Base-by-base conservation (phyloP, 2,113 vertebrate species). In the Phrynosoma blainvillii region DNA sequence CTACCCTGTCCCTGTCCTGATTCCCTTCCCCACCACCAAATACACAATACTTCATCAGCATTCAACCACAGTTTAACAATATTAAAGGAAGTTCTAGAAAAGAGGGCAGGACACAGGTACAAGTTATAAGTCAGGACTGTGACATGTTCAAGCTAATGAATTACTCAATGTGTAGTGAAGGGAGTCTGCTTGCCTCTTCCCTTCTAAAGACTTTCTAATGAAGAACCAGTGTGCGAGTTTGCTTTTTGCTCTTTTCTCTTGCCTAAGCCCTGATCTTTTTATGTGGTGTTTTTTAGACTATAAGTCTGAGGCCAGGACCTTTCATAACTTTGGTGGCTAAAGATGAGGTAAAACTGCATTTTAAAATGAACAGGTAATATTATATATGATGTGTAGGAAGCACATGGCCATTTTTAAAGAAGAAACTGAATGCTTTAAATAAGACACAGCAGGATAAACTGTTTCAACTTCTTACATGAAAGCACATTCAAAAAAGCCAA, bases 401-500 rank as follows among this genome's bases (percentile, higher is more conserved):
- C 36, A 2, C 23, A 40, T 76, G 62, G 25, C 27, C 14, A 30
- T 1, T 16, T 56, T 79, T n/a, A 1, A 9, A 0, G 21, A 85
- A 16, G 13, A 21, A 1, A 13, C 0, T 10, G 42, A 80, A 75
- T 76, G 6, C 3, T 27, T 76, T 0, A 42, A 62, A 66, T 23
- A 11, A 77, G 0, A 78, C 79, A 16, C 8, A 65, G 23, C 54
- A 30, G 11, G 47, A 47, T 79, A 18, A 56, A 27, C 3, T 1
- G 0, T 47, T 84, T 16, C 4, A 47, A 0, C 30, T 88, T 54
- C 79, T 75, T 54, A 82, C 3, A 6, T 78, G 25, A 54, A 65
- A 13, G 0, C 0, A 4, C 0, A 20, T 1, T 40, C 85, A 54
- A 20, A 27, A 20, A 1, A 9, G 32, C 11, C n/a, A 3, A 79